These are phyloP conservation scores for Pogonocichla stellata DNA, from an alignment of 2,113 vertebrate genomes.

Conservation along the genomic window DNA sequence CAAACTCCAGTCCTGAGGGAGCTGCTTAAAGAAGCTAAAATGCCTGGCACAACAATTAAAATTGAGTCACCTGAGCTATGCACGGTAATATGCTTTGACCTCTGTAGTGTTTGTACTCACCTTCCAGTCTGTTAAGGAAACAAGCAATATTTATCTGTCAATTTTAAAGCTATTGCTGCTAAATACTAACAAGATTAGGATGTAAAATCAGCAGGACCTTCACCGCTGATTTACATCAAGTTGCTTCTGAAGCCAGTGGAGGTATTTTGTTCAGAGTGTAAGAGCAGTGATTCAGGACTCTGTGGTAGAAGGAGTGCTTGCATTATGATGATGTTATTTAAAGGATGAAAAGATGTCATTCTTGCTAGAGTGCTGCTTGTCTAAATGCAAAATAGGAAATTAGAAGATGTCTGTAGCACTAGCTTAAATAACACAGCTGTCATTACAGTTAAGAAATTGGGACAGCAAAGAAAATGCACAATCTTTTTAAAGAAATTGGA, in stretches of 20 bases:
- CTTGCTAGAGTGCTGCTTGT: background rate
- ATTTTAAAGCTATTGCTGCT: background rate
- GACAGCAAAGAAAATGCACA: background rate
- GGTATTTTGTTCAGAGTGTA: background rate
- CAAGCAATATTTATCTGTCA: background rate
- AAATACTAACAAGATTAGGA: background rate
- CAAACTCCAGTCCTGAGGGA: constrained; percentile 89
- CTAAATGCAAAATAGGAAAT: background rate
- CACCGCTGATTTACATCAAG: background rate
- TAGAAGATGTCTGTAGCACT: background rate
- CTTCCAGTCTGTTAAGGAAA: background rate
- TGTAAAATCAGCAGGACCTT: background rate
- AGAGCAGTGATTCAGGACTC: background rate
- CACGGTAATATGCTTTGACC: constrained; percentile 49
- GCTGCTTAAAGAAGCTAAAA: constrained; percentile 81
- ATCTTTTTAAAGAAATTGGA: background rate
- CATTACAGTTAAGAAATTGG: background rate
- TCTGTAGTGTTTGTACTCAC: background rate
- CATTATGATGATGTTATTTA: background rate
- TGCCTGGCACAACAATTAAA: constrained; percentile 76
- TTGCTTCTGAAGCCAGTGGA: background rate
- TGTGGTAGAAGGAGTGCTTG: background rate
- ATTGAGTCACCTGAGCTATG: constrained; percentile 77
- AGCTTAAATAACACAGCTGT: background rate
- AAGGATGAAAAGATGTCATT: background rate